Evolutionary conservation across 2,113 vertebrate genomes (phyloP).

Genomic region (Pampusana beccarii): DNA sequence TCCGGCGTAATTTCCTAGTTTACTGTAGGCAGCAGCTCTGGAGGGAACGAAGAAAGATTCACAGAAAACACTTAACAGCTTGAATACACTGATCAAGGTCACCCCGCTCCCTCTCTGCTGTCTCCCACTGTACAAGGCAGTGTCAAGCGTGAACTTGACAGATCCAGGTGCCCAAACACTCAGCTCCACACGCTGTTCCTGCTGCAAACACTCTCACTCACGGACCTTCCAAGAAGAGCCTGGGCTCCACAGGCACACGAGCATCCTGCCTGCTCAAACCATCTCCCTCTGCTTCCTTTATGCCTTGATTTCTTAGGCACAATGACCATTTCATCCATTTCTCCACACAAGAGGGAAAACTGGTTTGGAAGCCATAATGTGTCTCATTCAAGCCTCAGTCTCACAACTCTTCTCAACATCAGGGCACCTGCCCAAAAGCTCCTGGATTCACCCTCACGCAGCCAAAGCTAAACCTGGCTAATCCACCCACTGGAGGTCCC

Average conservation of each 20-base stretch:
- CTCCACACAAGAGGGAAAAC: neutral
- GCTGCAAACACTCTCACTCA: neutral
- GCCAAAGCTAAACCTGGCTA: neutral
- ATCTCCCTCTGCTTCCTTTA: neutral
- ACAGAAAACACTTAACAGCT: neutral
- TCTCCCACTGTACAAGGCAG: neutral
- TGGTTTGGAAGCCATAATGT: neutral
- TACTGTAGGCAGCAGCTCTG: conserved; percentile 96
- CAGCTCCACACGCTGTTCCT: neutral
- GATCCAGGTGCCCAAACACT: neutral
- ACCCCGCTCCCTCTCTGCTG: neutral
- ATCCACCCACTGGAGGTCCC: neutral
- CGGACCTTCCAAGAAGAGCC: neutral
- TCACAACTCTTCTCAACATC: neutral
- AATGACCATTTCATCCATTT: fast-evolving
- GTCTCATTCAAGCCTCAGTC: no score
- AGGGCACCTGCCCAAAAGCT: neutral
- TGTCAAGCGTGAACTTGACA: neutral
- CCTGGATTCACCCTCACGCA: fast-evolving
- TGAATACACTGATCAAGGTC: fast-evolving
- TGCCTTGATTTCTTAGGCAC: fast-evolving
- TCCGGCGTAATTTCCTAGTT: conserved; percentile 91
- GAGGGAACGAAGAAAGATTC: fast-evolving
- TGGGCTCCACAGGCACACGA: fast-evolving
- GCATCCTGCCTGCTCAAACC: neutral